These are phyloP conservation scores for Plutomurus gul DNA, from an alignment of 1,140 invertebrate genomes.

Conservation along the genomic window DNA sequence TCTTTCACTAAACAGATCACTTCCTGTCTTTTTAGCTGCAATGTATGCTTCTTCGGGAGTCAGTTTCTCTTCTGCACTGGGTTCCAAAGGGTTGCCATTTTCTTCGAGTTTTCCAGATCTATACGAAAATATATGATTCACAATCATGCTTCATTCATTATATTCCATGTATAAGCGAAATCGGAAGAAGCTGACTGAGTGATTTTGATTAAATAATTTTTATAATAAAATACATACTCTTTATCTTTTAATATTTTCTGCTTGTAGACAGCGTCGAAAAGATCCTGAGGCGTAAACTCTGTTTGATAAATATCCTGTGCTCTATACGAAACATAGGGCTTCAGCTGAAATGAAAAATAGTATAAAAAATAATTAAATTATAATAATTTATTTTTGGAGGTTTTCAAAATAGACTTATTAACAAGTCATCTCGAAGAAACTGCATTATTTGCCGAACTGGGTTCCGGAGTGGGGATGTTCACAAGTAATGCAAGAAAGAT, in stretches of 20 bases:
- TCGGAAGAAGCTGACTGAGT: no score
- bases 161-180: neutral
- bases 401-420: no score
- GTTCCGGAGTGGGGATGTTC: no score
- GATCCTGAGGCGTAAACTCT: conserved; percentile 79
- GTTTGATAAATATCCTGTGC: conserved; percentile 72
- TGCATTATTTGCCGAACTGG: no score
- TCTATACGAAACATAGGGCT: conserved; percentile 91
- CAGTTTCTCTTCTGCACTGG: conserved; percentile 68
- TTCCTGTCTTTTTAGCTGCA: conserved; percentile 72
- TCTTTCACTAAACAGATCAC: conserved; percentile 70
- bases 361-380: conserved; percentile 32
- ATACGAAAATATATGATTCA: neutral
- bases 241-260: conserved; percentile 80
- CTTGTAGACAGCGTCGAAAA: conserved; percentile 82
- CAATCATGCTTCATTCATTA: neutral
- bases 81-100: conserved; percentile 58
- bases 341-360: conserved; percentile 66
- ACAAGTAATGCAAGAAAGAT: neutral
- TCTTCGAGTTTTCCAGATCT: conserved; percentile 68
- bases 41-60: conserved; percentile 71
- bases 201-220: neutral
- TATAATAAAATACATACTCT: conserved; percentile 57
- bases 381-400: neutral
- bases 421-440: no score